Base-by-base conservation (phyloP, 1,140 invertebrate genomes). In the Aphaenogaster rudis region DNA sequence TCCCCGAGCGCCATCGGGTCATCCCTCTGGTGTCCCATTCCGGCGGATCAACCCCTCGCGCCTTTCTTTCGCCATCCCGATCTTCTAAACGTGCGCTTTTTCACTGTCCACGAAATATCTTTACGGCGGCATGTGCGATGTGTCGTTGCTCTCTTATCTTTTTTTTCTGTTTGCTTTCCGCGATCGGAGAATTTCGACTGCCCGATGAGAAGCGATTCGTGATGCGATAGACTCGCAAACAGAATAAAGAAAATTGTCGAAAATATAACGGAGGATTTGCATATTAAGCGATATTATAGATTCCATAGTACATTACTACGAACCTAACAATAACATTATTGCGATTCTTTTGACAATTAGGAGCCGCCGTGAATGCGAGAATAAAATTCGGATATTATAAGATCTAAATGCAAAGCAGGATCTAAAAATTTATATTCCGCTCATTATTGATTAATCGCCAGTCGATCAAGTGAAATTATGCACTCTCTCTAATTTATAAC, bases 11-110 rank as follows among this genome's bases (percentile, higher is more conserved):
- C 84, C 82, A 88, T 81, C 88, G 80, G 88, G 85, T 92, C 88
- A 93, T 91, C 89, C 87, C 74, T 50, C 86, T 88, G 88, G 88
- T 92, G 86, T 89, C 92, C 90, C 84, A 79, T 86, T 74, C 76
- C 57, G 66, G 66, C 54, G 81, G 67, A 87, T 88, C 66, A 50
- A 50, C 45, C 13, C 59, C 54, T 57, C 21, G 57, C 54, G 33
- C 63, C 48, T 80, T 50, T 54, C 33, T n/a, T 57, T n/a, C 33
- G 57, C 50, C 6, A 59, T 54, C 52, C 77, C 52, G 54, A 81
- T 87, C 67, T 42, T 13, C 54, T 84, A 84, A 84, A 74, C 80
- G 80, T 42, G 54, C 33, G 42, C 52, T 59, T 76, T 63, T 59
- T 74, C 86, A 67, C 63, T 63, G 36, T 50, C 17, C 86, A 48